Percentiles rank a stretch among this genome's conserved stretches.
These are phyloP conservation scores for Mellivora capensis DNA, from an alignment of 2,113 vertebrate genomes.

Conservation along the genomic window DNA sequence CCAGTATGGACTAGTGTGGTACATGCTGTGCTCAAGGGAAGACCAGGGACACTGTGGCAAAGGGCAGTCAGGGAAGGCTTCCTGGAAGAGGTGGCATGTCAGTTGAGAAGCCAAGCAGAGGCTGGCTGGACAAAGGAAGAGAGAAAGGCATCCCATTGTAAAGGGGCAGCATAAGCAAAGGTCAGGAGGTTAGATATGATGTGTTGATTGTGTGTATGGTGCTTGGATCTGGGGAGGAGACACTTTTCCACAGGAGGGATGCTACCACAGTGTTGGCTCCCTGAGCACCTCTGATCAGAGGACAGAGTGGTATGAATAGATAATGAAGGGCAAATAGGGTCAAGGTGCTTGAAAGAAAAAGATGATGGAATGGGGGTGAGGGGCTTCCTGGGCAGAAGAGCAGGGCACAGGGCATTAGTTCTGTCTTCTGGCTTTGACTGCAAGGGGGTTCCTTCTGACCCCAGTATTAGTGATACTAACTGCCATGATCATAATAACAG, in stretches of 20 bases:
- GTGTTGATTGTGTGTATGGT: fast-evolving
- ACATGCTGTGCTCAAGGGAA: background rate
- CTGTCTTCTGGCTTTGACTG: background rate
- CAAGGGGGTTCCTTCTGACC: background rate
- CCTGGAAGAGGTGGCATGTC: background rate
- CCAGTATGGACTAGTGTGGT: background rate
- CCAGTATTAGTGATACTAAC: background rate
- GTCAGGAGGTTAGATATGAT: background rate
- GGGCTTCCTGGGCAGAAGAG: background rate
- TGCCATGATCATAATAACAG: no score
- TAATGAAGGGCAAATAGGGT: background rate
- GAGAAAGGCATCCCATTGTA: background rate
- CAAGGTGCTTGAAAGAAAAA: background rate
- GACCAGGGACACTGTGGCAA: background rate
- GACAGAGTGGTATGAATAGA: background rate
- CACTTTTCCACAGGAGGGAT: background rate
- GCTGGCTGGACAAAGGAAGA: background rate
- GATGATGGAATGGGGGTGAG: background rate
- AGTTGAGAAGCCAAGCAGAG: background rate
- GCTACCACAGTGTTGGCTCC: no score
- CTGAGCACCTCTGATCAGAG: background rate
- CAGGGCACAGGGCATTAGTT: background rate
- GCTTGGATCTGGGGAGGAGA: background rate
- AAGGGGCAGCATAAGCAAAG: background rate
- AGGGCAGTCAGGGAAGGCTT: background rate